phyloP scores from a whole-genome alignment of 2,888 invertebrate species.

The Leptinotarsa rubiginosa region DNA sequence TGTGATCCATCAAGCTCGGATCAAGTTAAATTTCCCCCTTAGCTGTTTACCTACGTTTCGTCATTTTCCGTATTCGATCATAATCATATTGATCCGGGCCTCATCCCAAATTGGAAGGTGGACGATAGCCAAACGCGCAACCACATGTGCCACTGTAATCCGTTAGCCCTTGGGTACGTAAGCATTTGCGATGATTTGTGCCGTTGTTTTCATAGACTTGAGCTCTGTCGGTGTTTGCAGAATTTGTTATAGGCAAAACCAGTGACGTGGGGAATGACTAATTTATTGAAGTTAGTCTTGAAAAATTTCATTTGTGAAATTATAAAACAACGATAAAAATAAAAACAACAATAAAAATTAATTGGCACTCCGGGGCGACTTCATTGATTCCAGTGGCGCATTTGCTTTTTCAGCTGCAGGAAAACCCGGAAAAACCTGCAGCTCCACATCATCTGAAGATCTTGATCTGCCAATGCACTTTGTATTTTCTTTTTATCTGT shows the following conservation, averaged over 20 bases:
- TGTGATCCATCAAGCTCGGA: constrained; percentile 17
- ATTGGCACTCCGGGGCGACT: no score
- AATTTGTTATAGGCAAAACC: not conserved
- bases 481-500: no score
- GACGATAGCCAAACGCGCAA: constrained; percentile 14
- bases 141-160: constrained; percentile 22
- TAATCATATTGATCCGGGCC: constrained; percentile 11
- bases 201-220: constrained; percentile 12
- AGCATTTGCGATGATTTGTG: constrained; percentile 20
- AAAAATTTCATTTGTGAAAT: no score
- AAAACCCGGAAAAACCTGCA: no score
- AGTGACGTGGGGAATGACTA: not conserved
- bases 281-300: no score
- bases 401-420: no score
- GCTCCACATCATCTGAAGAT: no score
- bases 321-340: no score
- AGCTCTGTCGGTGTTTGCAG: not conserved
- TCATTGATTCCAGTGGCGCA: no score
- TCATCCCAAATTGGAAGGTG: constrained; percentile 21
- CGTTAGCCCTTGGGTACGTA: not conserved
- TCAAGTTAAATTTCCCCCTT: constrained; percentile 9
- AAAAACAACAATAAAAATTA: no score
- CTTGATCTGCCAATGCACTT: no score
- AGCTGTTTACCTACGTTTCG: constrained; percentile 19
- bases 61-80: constrained; percentile 17